phyloP scores from a whole-genome alignment of 2,797 vertebrate species.

The Cossypha heuglini region DNA sequence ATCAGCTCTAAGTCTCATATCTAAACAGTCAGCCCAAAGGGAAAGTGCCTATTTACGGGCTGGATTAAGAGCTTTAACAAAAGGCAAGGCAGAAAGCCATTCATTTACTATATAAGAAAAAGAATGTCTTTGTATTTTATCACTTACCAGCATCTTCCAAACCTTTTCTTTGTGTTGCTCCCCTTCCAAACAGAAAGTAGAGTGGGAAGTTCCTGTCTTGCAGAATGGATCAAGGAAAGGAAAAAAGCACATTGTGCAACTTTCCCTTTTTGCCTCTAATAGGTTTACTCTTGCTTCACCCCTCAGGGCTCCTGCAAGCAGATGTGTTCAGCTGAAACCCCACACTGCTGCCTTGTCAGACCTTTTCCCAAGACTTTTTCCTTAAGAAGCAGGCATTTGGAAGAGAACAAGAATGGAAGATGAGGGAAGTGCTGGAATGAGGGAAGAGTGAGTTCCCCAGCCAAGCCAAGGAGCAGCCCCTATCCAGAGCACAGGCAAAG shows the following conservation, averaged over 20 bases:
- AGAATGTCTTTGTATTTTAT: constrained; percentile 33
- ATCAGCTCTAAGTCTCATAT: constrained; percentile 41
- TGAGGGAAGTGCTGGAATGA: background rate
- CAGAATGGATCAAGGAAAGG: background rate
- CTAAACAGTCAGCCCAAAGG: constrained; percentile 48
- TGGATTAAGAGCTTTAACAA: constrained; percentile 58
- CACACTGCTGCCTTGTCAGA: background rate
- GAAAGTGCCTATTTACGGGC: constrained; percentile 50
- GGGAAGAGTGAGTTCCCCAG: background rate
- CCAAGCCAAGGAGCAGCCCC: background rate
- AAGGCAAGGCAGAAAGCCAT: constrained; percentile 22
- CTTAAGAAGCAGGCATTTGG: background rate
- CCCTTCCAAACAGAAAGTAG: background rate
- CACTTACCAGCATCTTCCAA: background rate
- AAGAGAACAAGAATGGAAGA: background rate
- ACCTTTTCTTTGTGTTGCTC: background rate
- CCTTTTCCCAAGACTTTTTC: background rate
- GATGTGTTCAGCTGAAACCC: background rate
- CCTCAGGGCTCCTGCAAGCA: background rate
- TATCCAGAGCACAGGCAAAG: background rate
- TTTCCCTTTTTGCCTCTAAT: background rate
- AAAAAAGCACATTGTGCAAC: background rate
- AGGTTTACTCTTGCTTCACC: constrained; percentile 14
- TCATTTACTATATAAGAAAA: constrained; percentile 27
- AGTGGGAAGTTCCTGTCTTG: background rate